Conservation (phyloP, 2,113 vertebrate species). For the cattle (Bos taurus) region DNA sequence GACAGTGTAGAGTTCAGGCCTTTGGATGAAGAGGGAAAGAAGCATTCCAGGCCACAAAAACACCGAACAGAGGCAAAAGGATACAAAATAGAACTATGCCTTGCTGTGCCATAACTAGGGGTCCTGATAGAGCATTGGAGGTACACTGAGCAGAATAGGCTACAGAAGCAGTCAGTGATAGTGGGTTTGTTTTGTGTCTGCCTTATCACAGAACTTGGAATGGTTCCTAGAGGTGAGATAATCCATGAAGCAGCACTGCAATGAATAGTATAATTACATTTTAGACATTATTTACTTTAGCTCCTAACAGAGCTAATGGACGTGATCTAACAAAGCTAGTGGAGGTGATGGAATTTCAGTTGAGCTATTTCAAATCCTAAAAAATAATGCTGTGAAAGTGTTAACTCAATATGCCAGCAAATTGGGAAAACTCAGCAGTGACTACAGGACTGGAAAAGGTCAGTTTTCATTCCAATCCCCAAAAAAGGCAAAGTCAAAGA, state of each 20-base stretch:
- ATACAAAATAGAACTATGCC: background rate
- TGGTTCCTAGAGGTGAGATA: background rate
- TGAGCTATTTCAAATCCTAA: background rate
- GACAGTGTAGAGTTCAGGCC: background rate
- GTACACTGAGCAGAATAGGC: background rate
- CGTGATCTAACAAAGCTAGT: background rate
- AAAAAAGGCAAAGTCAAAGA: background rate
- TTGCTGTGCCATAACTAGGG: no score
- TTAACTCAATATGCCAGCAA: background rate
- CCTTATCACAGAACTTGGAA: background rate
- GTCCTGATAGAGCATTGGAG: background rate
- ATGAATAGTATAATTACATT: background rate
- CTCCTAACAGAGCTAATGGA: background rate
- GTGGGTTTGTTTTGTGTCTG: background rate
- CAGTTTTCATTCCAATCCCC: background rate
- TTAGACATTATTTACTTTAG: background rate
- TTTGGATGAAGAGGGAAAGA: background rate
- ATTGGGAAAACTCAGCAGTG: background rate
- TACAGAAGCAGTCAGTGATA: background rate
- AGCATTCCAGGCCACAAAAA: background rate
- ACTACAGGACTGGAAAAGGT: background rate
- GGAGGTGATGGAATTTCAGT: background rate
- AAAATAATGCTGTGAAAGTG: background rate
- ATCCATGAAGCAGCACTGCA: background rate
- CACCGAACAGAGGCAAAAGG: background rate